Base-by-base conservation (phyloP, 2,888 invertebrate species). In the Erebia epiphron region DNA sequence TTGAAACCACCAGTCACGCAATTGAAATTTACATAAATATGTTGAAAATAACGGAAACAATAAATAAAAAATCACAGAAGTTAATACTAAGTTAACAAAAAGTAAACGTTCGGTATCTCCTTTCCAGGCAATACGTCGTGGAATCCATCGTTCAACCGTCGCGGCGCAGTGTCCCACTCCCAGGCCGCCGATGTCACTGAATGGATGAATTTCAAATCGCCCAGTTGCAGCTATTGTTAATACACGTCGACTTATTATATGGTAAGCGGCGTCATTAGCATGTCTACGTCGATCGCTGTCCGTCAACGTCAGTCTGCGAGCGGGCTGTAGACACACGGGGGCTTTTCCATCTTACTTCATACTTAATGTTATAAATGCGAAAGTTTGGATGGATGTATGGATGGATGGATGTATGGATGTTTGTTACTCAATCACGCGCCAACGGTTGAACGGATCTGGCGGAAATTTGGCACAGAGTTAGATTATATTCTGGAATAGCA, bases 191-290 rank as follows among this genome's bases (percentile, higher is more conserved):
- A 76, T 73, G 70, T 72, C 71, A 69, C 68, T 52, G 72, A 68
- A 78, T 77, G 75, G 35, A 21, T 73, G 77, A 85, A 87, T 83
- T 85, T 79, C 81, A 81, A 82, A 80, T 70, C 61, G 67, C 49
- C 49, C 60, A 67, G 69, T 67, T 68, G 72, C 74, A 67, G 66
- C 52, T 70, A 70, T 71, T 57, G 69, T 67, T 71, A 68, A 73
- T 73, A 73, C 68, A 71, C 79, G 86, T 78, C 82, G 85, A 86
- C 86, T 88, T 90, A 91, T 91, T 91, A 91, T 91, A 92, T 92
- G 92, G 87, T 88, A 92, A 92, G 84, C 87, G 88, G 88, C 79
- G 82, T 82, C 87, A 90, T 92, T 92, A 91, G 87, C 91, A 92
- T 92, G 90, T 91, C 90, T 85, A 80, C 82, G 82, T 83, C 76